phyloP scores from a whole-genome alignment of 2,888 invertebrate genomes.

The Portevinia maculata region DNA sequence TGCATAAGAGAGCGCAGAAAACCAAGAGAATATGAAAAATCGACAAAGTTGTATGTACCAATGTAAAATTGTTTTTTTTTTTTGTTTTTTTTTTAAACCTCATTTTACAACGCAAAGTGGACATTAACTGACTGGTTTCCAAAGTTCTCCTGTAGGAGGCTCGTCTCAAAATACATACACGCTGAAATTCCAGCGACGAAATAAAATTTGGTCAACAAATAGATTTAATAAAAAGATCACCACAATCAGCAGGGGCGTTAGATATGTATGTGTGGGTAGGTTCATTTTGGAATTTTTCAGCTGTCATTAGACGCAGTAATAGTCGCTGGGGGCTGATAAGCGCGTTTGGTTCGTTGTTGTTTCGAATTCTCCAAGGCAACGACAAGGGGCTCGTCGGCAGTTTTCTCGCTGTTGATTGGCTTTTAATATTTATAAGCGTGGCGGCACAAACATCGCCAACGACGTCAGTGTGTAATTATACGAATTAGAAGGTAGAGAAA shows the following conservation, averaged over 20 bases:
- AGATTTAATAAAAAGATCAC: constrained; percentile 33
- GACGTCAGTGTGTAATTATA: constrained; percentile 59
- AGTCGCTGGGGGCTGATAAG: constrained; percentile 43
- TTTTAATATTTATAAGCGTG: constrained; percentile 29
- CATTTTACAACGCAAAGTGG: constrained; percentile 25
- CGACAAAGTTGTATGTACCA: background rate
- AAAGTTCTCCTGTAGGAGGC: constrained; percentile 47
- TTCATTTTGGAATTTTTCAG: constrained; percentile 23
- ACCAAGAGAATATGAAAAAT: constrained; percentile 23
- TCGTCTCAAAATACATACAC: constrained; percentile 24
- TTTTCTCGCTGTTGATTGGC: constrained; percentile 48
- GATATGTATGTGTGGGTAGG: background rate
- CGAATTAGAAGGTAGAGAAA: background rate
- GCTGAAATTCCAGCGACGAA: background rate
- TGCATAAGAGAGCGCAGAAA: constrained; percentile 3
- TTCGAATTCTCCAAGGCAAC: constrained; percentile 4
- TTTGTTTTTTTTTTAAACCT: constrained; percentile 27
- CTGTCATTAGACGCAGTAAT: background rate
- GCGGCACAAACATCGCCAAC: constrained; percentile 19
- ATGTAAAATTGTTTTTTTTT: too few relatives aligned
- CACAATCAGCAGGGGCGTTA: constrained; percentile 7
- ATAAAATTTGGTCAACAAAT: constrained; percentile 23
- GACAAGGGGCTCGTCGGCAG: constrained; percentile 56
- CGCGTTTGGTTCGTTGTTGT: constrained; percentile 1
- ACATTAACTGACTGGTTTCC: constrained; percentile 44